Conservation (phyloP, 2,888 invertebrate species). For the Caenorhabditis sp. region DNA sequence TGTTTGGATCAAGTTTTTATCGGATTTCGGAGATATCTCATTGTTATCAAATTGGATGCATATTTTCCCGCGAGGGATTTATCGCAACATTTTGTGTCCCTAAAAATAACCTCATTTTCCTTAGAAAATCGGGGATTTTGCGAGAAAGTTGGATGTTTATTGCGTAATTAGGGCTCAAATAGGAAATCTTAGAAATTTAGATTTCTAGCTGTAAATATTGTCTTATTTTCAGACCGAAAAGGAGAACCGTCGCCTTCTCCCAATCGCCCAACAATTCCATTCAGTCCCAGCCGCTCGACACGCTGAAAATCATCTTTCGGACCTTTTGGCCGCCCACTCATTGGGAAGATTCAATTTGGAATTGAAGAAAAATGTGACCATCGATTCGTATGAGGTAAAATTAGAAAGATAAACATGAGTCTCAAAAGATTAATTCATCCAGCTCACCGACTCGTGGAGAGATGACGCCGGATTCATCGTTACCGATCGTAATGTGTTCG, state of each 20-base stretch:
- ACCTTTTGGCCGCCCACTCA: conserved; percentile 43
- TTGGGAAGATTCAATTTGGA: conserved; percentile 66
- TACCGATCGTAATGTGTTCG: conserved; percentile 60
- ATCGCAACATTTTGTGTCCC: no score
- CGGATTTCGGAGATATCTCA: background rate
- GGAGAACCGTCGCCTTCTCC: conserved; percentile 57
- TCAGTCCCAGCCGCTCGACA: conserved; percentile 53
- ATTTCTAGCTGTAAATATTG: background rate
- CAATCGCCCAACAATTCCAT: conserved; percentile 61
- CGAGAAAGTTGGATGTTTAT: no score
- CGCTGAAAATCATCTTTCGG: conserved; percentile 49
- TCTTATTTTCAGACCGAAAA: conserved; percentile 60
- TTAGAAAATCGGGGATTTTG: no score
- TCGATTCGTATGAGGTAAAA: conserved; percentile 66
- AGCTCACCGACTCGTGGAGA: conserved; percentile 54
- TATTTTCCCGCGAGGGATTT: no score
- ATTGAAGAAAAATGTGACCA: conserved; percentile 69
- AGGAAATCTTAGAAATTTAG: background rate
- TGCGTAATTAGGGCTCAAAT: no score
- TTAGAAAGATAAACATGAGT: no score
- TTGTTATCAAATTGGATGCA: background rate
- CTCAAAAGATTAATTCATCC: conserved; percentile 6
- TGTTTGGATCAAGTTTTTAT: background rate
- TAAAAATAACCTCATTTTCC: no score
- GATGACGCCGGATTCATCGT: conserved; percentile 70